Base-by-base conservation (phyloP, 2,888 invertebrate genomes). In the Imbricaverruca yamaguchii region DNA sequence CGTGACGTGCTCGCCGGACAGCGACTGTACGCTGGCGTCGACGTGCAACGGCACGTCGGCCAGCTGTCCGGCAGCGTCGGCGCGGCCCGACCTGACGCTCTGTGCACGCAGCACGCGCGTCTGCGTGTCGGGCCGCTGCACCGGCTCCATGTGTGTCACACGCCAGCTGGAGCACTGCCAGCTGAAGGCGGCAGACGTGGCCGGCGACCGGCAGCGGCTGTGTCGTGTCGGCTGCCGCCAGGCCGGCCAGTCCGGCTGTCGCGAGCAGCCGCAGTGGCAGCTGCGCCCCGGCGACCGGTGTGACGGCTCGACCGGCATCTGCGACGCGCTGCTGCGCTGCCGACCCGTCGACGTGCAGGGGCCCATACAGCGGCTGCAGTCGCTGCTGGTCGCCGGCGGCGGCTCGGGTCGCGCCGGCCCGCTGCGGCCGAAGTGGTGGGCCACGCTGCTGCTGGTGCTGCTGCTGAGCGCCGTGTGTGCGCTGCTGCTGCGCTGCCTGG, bases 271-370 rank as follows among this genome's bases (percentile, higher is more conserved):
- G 21, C 10, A 9, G 21, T 55, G 53, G 18, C 18, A 8, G 21
- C 53, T 74, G 74, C 11, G 10, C 15, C 53, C 53, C 55, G 74
- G 74, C 21, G 74, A 53, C 18, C 21, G 53, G 9, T 74, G 74
- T 23, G 21, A 74, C 74, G 55, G 21, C 74, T 53, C 15, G 55
- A 15, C 18, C 9, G 74, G 74, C 53, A 21, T 55, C 13, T 74
- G 74, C 18, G 74, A 74, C 21, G 18, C 74, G 10, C 74, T 74
- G 74, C 74, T 74, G 74, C 74, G 74, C 21, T 74, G 74, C 74
- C 18, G 74, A 18, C 53, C 74, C 0, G 23, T 74, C 15, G 55
- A 53, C 21, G 2, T 10, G 6, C 13, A 1, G 6, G 74, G 74
- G 6, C 74, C 74, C 53, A 53, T 74, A 13, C 53, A 53, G 53